Evolutionary conservation across 2,888 invertebrate species (phyloP).

Genomic region (Campoplex nolae): DNA sequence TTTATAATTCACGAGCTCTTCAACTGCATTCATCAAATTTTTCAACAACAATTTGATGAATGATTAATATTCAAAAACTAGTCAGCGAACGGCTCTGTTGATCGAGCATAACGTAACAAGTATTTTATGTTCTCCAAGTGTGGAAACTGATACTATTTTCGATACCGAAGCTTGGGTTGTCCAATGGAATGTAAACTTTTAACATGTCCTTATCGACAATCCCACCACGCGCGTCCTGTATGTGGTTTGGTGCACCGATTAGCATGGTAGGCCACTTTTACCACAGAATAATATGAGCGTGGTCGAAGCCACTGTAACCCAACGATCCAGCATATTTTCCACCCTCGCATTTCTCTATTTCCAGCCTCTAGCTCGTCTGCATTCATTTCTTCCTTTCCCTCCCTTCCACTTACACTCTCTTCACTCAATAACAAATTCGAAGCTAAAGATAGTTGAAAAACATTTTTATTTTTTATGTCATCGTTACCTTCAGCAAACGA

Average conservation of each 20-base stretch:
- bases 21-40: not conserved
- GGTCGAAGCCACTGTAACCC: not conserved
- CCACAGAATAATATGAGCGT: conserved; percentile 45
- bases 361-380: not conserved
- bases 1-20: no score
- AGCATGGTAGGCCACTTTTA: conserved; percentile 56
- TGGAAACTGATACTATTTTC: not conserved
- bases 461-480: not conserved
- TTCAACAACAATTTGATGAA: no score
- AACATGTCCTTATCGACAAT: conserved; percentile 56
- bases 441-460: not conserved
- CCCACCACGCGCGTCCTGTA: conserved; percentile 29
- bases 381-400: not conserved
- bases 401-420: no score
- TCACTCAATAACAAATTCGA: not conserved
- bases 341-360: not conserved
- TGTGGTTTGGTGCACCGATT: conserved; percentile 46
- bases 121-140: not conserved
- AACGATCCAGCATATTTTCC: conserved; percentile 23
- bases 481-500: not conserved
- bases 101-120: not conserved
- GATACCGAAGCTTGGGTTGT: not conserved
- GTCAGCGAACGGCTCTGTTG: not conserved
- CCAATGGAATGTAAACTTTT: conserved; percentile 29
- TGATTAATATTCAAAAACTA: not conserved